Evolutionary conservation across 2,113 vertebrate species (phyloP), one percentile per base, ranked within the genome.

Genomic region (Pleuronectes platessa): DNA sequence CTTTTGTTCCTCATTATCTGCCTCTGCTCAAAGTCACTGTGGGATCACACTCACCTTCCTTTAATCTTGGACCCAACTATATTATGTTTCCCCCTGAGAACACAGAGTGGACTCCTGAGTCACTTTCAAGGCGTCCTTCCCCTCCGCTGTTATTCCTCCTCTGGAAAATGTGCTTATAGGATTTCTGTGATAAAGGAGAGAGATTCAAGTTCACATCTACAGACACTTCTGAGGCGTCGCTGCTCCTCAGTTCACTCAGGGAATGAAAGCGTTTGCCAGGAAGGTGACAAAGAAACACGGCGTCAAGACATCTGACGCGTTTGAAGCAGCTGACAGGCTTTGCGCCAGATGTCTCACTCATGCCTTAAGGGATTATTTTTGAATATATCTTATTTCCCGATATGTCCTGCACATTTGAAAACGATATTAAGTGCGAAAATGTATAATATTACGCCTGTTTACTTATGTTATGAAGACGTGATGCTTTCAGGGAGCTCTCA

Each of bases 371-470:
- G 81, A 73, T 79, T 82, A 71, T 78, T 84, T 68, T 24, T 62
- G 2, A 81, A 72, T 31, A 69, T 59, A 69, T 81, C 71, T 88
- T 76, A 84, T 86, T 84, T 87, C 79, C 61, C 80, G 72, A 31
- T 61, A 79, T 42, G 13, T 76, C 63, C 2, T n/a, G 26, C 67
- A 61, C 55, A 60, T 61, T 59, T 61, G 56, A 84, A 64, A 78
- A 74, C 0, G 7, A 78, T 78, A 74, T 79, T 27, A 86, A 86
- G 82, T 69, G 51, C 76, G 31, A 58, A 53, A 61, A 63, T 78
- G 65, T 67, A 35, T 54, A 78, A 74, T 63, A 62, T 77, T 56
- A 68, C 7, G 21, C 51, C 37, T 85, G 81, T 83, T 87, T 87
- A 73, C 14, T 45, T 61, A 27, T 63, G 66, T 69, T 81, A 76